Conservation (phyloP, 2,797 vertebrate genomes). For the Malurus leucopterus region DNA sequence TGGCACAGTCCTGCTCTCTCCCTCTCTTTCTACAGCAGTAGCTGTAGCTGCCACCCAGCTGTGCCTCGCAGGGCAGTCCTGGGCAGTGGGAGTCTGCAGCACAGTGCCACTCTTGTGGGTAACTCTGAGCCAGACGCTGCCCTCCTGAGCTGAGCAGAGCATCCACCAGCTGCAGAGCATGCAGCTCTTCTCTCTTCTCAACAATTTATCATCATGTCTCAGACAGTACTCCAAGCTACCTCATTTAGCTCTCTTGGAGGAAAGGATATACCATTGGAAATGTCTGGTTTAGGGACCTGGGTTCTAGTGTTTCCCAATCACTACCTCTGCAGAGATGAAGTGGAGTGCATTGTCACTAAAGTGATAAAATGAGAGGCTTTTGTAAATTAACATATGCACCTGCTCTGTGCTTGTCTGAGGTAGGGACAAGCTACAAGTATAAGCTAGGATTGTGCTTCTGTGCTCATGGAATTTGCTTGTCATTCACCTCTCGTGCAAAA, state of each 20-base stretch:
- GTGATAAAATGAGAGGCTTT: neutral
- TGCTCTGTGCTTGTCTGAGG: neutral
- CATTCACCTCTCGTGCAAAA: neutral
- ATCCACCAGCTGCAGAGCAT: fast-evolving
- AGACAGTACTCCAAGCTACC: neutral
- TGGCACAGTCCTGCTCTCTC: fast-evolving
- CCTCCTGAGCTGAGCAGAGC: neutral
- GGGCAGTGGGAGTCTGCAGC: neutral
- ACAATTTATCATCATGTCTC: neutral
- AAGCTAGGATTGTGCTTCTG: neutral
- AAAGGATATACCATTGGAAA: neutral
- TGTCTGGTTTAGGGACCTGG: neutral
- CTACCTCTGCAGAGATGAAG: neutral
- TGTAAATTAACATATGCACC: neutral
- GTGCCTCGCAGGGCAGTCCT: neutral
- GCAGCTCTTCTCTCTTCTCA: neutral
- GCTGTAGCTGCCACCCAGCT: neutral
- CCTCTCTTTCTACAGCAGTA: neutral
- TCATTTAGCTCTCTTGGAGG: fast-evolving
- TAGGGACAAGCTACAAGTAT: neutral
- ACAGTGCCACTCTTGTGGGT: fast-evolving
- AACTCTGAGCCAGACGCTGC: neutral
- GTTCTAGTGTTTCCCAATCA: neutral
- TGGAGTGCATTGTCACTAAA: neutral
- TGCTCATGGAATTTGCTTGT: neutral